A percentile compares a stretch with the other conserved stretches of the same genome.
These are phyloP conservation scores for Tringa solitaria DNA, from an alignment of 2,113 vertebrate species.

Conservation along the genomic window DNA sequence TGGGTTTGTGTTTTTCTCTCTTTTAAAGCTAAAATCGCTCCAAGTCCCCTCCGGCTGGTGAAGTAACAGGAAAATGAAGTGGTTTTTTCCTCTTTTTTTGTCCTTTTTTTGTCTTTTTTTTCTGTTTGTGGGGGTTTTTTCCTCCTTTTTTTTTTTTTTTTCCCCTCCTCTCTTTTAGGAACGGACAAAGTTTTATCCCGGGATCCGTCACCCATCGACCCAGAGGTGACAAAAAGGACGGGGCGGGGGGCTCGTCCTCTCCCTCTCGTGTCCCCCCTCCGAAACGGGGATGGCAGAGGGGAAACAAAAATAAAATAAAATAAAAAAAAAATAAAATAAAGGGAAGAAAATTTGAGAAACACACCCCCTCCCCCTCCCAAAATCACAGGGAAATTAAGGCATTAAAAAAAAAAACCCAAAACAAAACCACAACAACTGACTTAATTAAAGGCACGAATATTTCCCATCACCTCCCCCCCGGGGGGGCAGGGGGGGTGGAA, in stretches of 20 bases:
- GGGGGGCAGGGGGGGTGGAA: not conserved
- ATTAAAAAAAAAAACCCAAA: constrained; percentile 32
- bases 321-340: not conserved
- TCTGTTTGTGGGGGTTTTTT: no score
- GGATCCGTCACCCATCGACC: not conserved
- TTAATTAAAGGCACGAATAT: constrained; percentile 45
- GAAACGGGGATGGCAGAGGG: not conserved
- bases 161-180: not conserved
- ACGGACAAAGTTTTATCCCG: not conserved
- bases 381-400: constrained; percentile 50
- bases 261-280: not conserved
- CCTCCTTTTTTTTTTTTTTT: not conserved
- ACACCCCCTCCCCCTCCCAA: not conserved
- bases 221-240: not conserved
- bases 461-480: not conserved
- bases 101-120: not conserved
- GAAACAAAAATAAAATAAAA: no score
- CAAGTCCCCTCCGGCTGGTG: constrained; percentile 32
- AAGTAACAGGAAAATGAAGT: constrained; percentile 22
- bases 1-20: not conserved
- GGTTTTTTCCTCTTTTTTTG: not conserved
- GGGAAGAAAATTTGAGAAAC: not conserved
- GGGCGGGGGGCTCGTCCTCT: not conserved
- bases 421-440: not conserved
- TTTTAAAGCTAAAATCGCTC: constrained; percentile 50